phyloP scores from a whole-genome alignment of 92 coral and sea anemone genomes.

The Zoanthus sociatus region DNA sequence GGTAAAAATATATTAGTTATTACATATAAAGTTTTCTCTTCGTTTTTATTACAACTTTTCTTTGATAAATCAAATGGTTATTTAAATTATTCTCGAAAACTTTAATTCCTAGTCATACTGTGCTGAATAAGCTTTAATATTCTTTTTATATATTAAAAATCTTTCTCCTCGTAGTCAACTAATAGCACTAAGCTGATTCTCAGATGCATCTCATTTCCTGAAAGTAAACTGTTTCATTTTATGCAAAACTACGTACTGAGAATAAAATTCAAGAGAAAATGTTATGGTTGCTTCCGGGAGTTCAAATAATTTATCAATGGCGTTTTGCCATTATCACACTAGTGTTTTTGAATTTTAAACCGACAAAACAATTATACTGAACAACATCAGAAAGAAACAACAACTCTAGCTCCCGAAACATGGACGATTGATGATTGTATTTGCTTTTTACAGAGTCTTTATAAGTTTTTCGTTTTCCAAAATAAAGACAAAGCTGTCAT shows the following conservation, averaged over 20 bases:
- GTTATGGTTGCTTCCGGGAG: background rate
- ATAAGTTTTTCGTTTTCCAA: background rate
- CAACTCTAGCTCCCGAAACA: background rate
- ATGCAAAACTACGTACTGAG: background rate
- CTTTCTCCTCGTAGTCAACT: background rate
- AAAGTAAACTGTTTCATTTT: background rate
- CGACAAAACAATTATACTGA: background rate
- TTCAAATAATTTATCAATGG: background rate
- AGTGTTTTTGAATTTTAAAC: background rate
- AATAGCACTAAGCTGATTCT: conserved; percentile 15
- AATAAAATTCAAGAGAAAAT: background rate
- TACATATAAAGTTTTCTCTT: background rate
- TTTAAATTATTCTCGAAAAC: background rate
- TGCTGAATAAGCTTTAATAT: conserved; percentile 18
- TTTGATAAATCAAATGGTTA: background rate
- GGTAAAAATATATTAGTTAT: background rate
- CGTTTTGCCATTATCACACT: background rate
- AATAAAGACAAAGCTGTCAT: background rate
- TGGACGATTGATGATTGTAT: background rate
- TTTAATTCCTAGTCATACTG: background rate
- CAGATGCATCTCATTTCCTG: background rate
- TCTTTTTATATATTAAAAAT: conserved; percentile 10
- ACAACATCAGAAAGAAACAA: background rate
- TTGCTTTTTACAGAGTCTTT: background rate
- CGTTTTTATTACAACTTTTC: background rate